Evolutionary conservation across 2,113 vertebrate species (phyloP).

Genomic region (Carlito syrichta): DNA sequence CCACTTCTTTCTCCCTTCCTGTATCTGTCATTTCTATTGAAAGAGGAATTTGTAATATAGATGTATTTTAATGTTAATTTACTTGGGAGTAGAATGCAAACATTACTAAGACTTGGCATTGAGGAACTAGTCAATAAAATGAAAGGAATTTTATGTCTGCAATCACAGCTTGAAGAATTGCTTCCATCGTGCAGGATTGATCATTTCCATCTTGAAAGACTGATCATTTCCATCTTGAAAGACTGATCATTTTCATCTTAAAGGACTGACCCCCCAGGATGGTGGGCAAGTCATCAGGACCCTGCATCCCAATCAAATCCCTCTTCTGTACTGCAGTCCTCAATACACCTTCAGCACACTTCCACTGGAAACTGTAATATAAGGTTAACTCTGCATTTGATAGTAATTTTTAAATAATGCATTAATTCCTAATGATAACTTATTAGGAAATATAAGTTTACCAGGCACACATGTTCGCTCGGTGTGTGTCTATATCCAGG

Average conservation of each 20-base stretch:
- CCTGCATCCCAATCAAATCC: background rate
- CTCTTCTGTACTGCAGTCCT: no score
- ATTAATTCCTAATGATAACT: background rate
- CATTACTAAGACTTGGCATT: background rate
- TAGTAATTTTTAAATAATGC: background rate
- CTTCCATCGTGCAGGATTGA: background rate
- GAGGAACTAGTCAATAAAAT: background rate
- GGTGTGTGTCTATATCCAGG: no score
- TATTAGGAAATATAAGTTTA: background rate
- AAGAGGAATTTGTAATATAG: slow-evolving; percentile 15
- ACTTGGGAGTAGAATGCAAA: background rate
- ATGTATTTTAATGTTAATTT: slow-evolving; percentile 3
- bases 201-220: background rate
- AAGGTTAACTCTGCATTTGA: no score
- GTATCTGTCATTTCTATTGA: background rate
- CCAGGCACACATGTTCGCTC: background rate
- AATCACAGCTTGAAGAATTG: background rate
- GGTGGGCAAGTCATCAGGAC: background rate
- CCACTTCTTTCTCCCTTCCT: background rate
- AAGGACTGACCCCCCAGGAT: background rate
- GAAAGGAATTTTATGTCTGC: background rate
- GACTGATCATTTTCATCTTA: background rate
- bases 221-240: background rate
- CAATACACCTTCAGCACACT: background rate
- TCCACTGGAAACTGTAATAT: background rate